phyloP scores from a whole-genome alignment of 2,888 invertebrate species.

The Metellina segmentata region DNA sequence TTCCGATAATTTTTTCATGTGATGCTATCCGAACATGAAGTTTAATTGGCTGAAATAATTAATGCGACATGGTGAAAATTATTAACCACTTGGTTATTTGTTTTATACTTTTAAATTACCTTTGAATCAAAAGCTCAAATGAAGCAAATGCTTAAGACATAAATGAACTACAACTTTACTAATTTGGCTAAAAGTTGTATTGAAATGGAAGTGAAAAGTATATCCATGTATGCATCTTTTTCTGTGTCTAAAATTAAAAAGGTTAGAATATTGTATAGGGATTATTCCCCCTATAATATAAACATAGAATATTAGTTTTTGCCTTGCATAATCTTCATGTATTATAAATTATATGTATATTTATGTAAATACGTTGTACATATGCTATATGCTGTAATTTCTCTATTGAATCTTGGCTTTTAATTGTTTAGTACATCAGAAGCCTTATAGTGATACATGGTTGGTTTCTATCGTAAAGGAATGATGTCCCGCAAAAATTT shows the following conservation, averaged over 20 bases:
- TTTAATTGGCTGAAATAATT: no score
- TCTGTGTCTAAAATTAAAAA: constrained; percentile 41
- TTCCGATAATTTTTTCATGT: no score
- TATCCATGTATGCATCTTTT: constrained; percentile 10
- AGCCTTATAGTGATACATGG: constrained; percentile 3
- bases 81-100: no score
- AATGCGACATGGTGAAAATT: no score
- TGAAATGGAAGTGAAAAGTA: background rate
- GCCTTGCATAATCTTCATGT: constrained; percentile 50
- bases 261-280: constrained; percentile 63
- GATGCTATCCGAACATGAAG: no score
- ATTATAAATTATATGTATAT: constrained; percentile 58
- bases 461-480: background rate
- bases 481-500: background rate
- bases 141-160: background rate
- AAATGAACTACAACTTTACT: background rate
- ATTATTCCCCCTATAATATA: constrained; percentile 42
- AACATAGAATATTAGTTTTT: constrained; percentile 22
- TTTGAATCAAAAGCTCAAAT: background rate
- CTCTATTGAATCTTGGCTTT: background rate
- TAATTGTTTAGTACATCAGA: constrained; percentile 15
- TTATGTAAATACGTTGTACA: constrained; percentile 71
- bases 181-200: background rate
- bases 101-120: background rate
- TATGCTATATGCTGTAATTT: constrained; percentile 27